Conservation (phyloP, 2,113 vertebrate species). For the Edolisoma coerulescens region DNA sequence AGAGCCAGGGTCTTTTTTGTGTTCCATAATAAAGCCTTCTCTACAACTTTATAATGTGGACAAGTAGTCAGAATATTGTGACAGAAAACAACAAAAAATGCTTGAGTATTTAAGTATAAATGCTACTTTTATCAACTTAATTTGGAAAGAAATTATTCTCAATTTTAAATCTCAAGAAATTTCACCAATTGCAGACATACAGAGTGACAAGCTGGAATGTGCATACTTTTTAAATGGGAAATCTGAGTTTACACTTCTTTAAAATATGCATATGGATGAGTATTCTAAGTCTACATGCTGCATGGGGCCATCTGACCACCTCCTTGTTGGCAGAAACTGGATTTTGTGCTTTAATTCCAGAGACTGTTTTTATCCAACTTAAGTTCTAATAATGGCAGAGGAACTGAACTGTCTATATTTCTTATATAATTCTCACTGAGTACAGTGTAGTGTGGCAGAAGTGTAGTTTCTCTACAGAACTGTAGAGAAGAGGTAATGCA, state of each 20-base stretch:
- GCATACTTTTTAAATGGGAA: background rate
- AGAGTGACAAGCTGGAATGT: background rate
- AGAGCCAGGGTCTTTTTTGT: background rate
- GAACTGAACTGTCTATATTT: background rate
- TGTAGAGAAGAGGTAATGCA: background rate
- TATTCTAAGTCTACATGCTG: background rate
- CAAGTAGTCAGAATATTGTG: background rate
- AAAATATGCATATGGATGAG: background rate
- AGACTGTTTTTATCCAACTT: background rate
- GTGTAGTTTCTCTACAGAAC: background rate
- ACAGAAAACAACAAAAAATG: background rate
- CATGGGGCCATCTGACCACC: background rate
- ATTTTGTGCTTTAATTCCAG: background rate
- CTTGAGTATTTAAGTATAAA: background rate
- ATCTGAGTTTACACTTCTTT: background rate
- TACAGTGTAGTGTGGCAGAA: background rate
- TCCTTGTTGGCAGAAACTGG: background rate
- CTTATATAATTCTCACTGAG: background rate
- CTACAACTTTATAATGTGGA: background rate
- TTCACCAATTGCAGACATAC: background rate
- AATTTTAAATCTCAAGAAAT: background rate
- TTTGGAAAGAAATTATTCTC: background rate
- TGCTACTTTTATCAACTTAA: background rate
- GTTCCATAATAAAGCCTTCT: background rate
- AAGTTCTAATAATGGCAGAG: background rate